Evolutionary conservation across 1,140 invertebrate genomes (phyloP), one percentile per base, ranked within the genome.

Genomic region (Caenorhabditis inopinata): DNA sequence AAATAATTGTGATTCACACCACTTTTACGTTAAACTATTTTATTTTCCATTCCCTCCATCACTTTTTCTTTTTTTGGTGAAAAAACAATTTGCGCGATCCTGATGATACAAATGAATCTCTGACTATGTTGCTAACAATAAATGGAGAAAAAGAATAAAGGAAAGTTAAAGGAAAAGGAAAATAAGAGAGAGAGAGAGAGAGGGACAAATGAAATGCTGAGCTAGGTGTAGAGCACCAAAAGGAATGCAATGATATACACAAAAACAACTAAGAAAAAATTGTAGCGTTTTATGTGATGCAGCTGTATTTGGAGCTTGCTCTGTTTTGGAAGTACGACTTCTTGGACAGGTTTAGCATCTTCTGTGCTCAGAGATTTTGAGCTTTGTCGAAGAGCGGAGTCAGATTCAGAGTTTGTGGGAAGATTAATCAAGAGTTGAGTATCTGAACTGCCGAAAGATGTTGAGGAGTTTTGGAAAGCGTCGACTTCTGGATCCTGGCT

Each of bases 61-160:
- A n/a, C n/a, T n/a, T n/a, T n/a, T n/a, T n/a, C n/a, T n/a, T n/a
- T n/a, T n/a, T n/a, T n/a, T n/a, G n/a, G n/a, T n/a, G n/a, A n/a
- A n/a, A n/a, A n/a, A n/a, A n/a, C n/a, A n/a, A n/a, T n/a, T n/a
- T n/a, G n/a, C n/a, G n/a, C n/a, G n/a, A n/a, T n/a, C n/a, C n/a
- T n/a, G n/a, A n/a, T n/a, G n/a, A n/a, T n/a, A n/a, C n/a, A n/a
- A 51, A 68, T 68, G 23, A 68, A 68, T 38, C 29, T 68, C 32
- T 68, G 58, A 68, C 23, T 68, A 68, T 68, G 58, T 68, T 68
- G n/a, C n/a, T n/a, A n/a, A n/a, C n/a, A n/a, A 21, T 32, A 2
- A 7, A 6, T 51, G 7, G 23, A 25, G 5, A 2, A 7, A 51
- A 25, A 0, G 0, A 12, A 11, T 25, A 27, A 51, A 27, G 1